Evolutionary conservation across 2,888 invertebrate species (phyloP).

Genomic region (Acanthosepion esculentum): DNA sequence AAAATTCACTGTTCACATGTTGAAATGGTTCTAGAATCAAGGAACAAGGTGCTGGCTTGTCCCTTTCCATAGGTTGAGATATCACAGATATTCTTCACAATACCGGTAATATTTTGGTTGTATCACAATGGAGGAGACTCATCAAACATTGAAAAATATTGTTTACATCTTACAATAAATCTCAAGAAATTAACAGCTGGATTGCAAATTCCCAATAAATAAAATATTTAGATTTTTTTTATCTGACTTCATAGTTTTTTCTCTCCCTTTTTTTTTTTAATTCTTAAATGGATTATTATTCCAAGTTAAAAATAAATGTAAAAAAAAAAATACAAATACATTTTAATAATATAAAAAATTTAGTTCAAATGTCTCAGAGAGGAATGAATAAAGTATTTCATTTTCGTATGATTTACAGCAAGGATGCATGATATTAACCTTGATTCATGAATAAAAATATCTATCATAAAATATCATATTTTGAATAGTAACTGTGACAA

Average conservation of each 20-base stretch:
- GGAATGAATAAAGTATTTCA: no score
- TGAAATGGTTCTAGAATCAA: background rate
- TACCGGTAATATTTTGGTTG: background rate
- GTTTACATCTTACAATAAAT: background rate
- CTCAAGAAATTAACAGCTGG: background rate
- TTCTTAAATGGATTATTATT: background rate
- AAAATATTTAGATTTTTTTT: background rate
- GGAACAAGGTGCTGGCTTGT: slow-evolving; percentile 4
- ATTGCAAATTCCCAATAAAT: background rate
- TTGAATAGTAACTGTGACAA: no score
- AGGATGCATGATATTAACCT: no score
- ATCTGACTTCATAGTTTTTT: no score
- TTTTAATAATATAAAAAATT: no score
- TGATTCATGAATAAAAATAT: no score
- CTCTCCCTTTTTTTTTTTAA: no score
- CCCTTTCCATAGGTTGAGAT: background rate
- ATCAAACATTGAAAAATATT: background rate
- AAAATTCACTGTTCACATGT: background rate
- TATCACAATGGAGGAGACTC: background rate
- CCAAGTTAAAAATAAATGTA: background rate
- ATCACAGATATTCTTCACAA: slow-evolving; percentile 21
- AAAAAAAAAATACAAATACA: background rate
- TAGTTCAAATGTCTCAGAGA: no score
- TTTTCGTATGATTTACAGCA: no score
- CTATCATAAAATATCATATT: no score